Evolutionary conservation across 1,140 invertebrate species (phyloP).

Genomic region (Hyphantria cunea): DNA sequence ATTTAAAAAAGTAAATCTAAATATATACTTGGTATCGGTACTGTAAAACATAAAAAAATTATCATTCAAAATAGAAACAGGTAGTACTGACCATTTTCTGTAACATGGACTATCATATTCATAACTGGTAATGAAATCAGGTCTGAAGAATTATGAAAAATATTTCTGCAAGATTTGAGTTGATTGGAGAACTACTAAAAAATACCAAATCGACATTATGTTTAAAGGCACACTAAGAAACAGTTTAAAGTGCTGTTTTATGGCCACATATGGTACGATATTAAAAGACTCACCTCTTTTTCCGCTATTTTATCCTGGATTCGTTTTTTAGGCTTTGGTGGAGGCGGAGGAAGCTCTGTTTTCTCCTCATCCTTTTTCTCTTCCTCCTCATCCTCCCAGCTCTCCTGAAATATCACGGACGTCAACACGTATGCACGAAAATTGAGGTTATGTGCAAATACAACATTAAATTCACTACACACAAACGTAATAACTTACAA

Average conservation of each 20-base stretch:
- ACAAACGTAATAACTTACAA: slow-evolving; percentile 16
- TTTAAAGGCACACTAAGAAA: too few relatives aligned
- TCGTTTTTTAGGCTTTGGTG: slow-evolving; percentile 86
- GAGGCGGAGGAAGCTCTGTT: slow-evolving; percentile 70
- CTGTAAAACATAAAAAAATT: too few relatives aligned
- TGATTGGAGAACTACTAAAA: too few relatives aligned
- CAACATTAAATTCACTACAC: slow-evolving; percentile 18
- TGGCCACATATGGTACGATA: slow-evolving; percentile 20
- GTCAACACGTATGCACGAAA: slow-evolving; percentile 66
- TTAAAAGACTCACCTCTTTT: slow-evolving; percentile 84
- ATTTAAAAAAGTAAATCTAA: too few relatives aligned
- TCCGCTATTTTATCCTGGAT: slow-evolving; percentile 89
- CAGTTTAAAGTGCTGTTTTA: neutral
- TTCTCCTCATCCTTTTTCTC: slow-evolving; percentile 84
- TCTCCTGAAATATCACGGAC: slow-evolving; percentile 84
- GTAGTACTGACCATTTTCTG: too few relatives aligned
- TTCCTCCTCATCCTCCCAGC: slow-evolving; percentile 93
- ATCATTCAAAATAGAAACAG: too few relatives aligned
- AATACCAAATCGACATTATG: too few relatives aligned
- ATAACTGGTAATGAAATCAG: too few relatives aligned
- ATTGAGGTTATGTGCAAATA: slow-evolving; percentile 68
- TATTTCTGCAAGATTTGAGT: too few relatives aligned
- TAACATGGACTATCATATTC: too few relatives aligned
- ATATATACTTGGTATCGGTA: too few relatives aligned
- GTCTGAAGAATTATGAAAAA: too few relatives aligned